phyloP scores from a whole-genome alignment of 2,113 vertebrate genomes.

The Circaetus cinerascens region DNA sequence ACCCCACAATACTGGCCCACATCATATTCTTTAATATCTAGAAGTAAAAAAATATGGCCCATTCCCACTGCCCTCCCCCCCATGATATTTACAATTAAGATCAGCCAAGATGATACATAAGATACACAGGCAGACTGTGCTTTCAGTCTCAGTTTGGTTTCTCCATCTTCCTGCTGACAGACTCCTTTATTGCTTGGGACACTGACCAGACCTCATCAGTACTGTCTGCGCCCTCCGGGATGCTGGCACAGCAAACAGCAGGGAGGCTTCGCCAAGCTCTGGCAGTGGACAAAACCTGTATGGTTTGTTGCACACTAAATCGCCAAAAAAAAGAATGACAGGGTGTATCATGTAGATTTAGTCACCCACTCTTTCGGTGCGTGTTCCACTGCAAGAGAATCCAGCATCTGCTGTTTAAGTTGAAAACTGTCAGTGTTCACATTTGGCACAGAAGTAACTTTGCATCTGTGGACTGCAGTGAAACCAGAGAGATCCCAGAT shows the following conservation, averaged over 20 bases:
- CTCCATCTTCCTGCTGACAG: constrained; percentile 14
- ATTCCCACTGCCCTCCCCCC: constrained; percentile 34
- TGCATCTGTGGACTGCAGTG: background rate
- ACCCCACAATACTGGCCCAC: constrained; percentile 74
- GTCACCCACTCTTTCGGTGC: background rate
- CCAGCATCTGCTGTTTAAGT: background rate
- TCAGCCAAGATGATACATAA: constrained; percentile 39
- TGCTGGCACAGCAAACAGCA: background rate
- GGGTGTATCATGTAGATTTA: background rate
- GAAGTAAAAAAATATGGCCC: constrained; percentile 74
- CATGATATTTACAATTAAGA: constrained; percentile 60
- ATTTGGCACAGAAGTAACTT: constrained; percentile 52
- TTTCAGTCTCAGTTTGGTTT: constrained; percentile 20
- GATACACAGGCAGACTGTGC: constrained; percentile 28
- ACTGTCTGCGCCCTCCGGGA: background rate
- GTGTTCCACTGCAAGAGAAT: background rate
- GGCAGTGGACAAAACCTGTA: background rate
- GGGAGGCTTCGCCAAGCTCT: background rate
- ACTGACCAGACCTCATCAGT: background rate
- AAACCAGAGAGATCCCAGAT: constrained; percentile 7
- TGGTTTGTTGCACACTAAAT: background rate
- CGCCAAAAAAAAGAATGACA: background rate
- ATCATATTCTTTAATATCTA: constrained; percentile 65
- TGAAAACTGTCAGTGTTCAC: constrained; percentile 7
- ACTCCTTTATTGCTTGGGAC: constrained; percentile 50